phyloP scores from a whole-genome alignment of 2,113 vertebrate species.

The Melanostigma gelatinosum region DNA sequence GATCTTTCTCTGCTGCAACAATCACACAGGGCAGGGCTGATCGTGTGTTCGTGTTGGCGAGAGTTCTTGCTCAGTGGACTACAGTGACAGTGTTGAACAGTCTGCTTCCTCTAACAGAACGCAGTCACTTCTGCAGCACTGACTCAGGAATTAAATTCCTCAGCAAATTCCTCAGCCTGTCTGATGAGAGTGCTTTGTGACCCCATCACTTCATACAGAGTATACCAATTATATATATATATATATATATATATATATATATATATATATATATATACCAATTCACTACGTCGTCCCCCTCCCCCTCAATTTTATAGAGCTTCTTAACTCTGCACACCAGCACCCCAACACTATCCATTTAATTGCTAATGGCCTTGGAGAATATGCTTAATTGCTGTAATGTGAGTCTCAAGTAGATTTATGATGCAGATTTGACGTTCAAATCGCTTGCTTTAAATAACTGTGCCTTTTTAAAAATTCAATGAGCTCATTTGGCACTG shows the following conservation, averaged over 20 bases:
- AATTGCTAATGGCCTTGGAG: constrained; percentile 68
- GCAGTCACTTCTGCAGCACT: constrained; percentile 38
- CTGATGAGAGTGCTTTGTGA: constrained; percentile 33
- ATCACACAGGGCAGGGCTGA: constrained; percentile 70
- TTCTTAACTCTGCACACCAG: constrained; percentile 38
- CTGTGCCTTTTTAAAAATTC: constrained; percentile 74
- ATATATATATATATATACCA: too few species aligned
- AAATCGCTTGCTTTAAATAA: constrained; percentile 80
- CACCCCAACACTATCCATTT: constrained; percentile 55
- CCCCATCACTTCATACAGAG: constrained; percentile 21
- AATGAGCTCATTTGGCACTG: constrained; percentile 75
- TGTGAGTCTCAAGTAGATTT: constrained; percentile 70
- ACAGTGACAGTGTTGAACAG: constrained; percentile 54
- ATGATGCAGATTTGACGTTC: constrained; percentile 76
- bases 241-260: too few species aligned
- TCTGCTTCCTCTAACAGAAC: constrained; percentile 52
- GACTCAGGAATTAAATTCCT: constrained; percentile 56
- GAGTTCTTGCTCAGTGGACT: constrained; percentile 67
- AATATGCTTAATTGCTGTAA: constrained; percentile 74
- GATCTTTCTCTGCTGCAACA: constrained; percentile 60
- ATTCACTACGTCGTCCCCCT: neutral
- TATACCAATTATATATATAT: neutral
- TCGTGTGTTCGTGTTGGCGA: constrained; percentile 70
- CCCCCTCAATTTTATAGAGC: constrained; percentile 33
- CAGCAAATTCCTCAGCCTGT: constrained; percentile 29